Conservation (phyloP, 1,140 invertebrate genomes). For the Cyclargus thomasi region DNA sequence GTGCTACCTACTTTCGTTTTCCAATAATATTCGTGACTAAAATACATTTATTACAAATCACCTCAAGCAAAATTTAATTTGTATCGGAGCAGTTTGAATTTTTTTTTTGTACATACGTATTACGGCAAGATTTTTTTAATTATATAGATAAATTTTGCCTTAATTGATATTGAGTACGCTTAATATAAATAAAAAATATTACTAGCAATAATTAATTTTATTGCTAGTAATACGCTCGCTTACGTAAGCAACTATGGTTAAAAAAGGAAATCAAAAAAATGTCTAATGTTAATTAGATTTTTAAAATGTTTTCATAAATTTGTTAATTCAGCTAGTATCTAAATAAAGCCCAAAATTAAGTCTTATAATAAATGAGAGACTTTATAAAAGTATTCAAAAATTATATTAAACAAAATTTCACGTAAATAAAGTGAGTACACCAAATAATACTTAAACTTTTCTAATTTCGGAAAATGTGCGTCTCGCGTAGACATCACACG, state of each 20-base stretch:
- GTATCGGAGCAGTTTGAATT: background rate
- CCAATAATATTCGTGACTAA: conserved; percentile 18
- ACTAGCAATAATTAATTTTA: too few species aligned
- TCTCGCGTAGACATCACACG: too few species aligned
- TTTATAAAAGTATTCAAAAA: background rate
- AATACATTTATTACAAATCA: background rate
- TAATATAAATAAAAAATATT: too few species aligned
- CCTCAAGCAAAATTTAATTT: background rate
- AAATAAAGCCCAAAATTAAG: background rate
- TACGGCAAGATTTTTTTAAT: too few species aligned
- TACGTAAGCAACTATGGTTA: too few species aligned
- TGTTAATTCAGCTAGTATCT: too few species aligned
- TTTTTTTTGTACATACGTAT: background rate
- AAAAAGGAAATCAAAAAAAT: too few species aligned
- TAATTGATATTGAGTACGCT: too few species aligned
- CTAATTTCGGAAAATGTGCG: conserved; percentile 1
- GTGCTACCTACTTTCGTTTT: conserved; percentile 14
- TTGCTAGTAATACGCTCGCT: too few species aligned
- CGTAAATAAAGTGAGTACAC: background rate
- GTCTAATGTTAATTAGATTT: too few species aligned
- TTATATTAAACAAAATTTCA: background rate
- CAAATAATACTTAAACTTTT: conserved; percentile 5
- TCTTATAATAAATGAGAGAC: background rate
- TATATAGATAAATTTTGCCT: background rate
- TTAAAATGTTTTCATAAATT: too few species aligned